phyloP scores from a whole-genome alignment of 2,113 vertebrate genomes.

The Ancistrus triradiatus region DNA sequence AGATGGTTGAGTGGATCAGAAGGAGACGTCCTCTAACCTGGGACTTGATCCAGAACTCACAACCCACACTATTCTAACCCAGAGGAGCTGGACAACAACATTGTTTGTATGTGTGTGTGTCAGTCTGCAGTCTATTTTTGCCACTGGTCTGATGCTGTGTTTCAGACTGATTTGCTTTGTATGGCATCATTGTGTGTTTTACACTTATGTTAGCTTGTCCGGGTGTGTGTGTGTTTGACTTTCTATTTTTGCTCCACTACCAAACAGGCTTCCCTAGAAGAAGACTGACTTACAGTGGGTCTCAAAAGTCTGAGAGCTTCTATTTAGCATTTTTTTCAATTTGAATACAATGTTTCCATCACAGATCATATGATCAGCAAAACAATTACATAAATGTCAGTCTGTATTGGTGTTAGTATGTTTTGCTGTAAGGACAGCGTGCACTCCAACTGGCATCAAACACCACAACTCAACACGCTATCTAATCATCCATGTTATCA shows the following conservation, averaged over 20 bases:
- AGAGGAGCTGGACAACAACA: slow-evolving; percentile 58
- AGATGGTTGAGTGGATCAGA: slow-evolving; percentile 70
- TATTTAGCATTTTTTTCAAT: too few species aligned
- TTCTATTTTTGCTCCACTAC: neutral
- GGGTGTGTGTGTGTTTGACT: slow-evolving; percentile 15
- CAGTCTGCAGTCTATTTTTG: slow-evolving; percentile 38
- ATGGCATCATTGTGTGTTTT: slow-evolving; percentile 23
- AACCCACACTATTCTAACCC: slow-evolving; percentile 60
- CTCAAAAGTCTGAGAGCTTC: neutral
- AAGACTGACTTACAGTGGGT: neutral
- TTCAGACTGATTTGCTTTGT: slow-evolving; percentile 37
- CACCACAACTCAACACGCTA: too few species aligned
- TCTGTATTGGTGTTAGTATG: too few species aligned
- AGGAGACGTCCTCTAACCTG: slow-evolving; percentile 76
- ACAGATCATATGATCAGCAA: too few species aligned
- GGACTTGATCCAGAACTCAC: slow-evolving; percentile 64
- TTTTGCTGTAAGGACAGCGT: too few species aligned
- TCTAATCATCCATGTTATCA: too few species aligned
- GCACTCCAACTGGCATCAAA: too few species aligned
- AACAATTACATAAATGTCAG: too few species aligned
- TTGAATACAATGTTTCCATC: too few species aligned
- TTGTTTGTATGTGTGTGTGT: slow-evolving; percentile 27
- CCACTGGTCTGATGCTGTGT: slow-evolving; percentile 25
- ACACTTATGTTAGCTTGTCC: slow-evolving; percentile 6
- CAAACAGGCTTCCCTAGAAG: neutral